Conservation (phyloP, 1,140 invertebrate genomes). For the Papilio glaucus region DNA sequence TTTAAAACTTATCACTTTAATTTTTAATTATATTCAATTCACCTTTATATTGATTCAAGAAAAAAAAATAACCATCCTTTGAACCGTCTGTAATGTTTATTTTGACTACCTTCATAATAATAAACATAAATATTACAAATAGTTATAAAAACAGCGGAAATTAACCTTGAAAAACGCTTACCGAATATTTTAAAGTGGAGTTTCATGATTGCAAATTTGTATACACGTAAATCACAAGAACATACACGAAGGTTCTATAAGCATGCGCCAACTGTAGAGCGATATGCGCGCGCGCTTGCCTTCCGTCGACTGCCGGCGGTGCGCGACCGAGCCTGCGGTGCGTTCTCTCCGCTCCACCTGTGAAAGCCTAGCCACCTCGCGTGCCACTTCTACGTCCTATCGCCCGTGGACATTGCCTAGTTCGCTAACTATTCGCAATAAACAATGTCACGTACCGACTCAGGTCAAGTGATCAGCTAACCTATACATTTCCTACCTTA, state of each 20-base stretch:
- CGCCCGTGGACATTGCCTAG: constrained; percentile 30
- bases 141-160: neutral
- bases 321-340: constrained; percentile 41
- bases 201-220: constrained; percentile 60
- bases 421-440: constrained; percentile 49
- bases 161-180: constrained; percentile 51
- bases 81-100: neutral
- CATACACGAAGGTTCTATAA: constrained; percentile 50
- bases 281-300: constrained; percentile 62
- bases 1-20: neutral
- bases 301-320: constrained; percentile 59
- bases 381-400: constrained; percentile 56
- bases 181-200: constrained; percentile 70
- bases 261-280: constrained; percentile 47
- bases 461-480: constrained; percentile 11
- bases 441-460: constrained; percentile 9
- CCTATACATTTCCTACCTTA: too few relatives aligned
- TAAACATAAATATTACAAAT: constrained; percentile 4
- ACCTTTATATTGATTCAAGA: neutral
- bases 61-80: neutral
- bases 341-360: constrained; percentile 45
- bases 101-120: neutral
- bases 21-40: neutral
- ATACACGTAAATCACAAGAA: constrained; percentile 56
- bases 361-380: constrained; percentile 57